Conservation (phyloP, 2,888 invertebrate species). For the Marronus borbonicus region DNA sequence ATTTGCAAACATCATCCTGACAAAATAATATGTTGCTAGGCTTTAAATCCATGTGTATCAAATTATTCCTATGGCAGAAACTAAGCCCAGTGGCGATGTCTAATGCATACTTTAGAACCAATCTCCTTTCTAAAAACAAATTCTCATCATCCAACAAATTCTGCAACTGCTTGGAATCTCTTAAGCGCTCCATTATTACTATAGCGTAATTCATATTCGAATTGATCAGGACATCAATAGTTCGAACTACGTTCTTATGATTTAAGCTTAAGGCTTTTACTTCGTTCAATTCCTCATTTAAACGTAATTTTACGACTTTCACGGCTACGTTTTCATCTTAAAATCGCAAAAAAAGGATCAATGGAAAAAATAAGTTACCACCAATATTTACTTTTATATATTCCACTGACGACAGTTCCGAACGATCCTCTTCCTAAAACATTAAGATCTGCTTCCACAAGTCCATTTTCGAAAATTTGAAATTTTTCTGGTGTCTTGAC, state of each 20-base stretch:
- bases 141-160: constrained; percentile 60
- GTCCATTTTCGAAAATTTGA: constrained; percentile 61
- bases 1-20: constrained; percentile 62
- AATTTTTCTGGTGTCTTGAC: constrained; percentile 62
- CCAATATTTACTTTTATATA: constrained; percentile 62
- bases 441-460: constrained; percentile 57
- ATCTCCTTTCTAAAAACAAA: constrained; percentile 46
- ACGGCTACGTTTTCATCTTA: constrained; percentile 63
- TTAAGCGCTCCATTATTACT: constrained; percentile 65
- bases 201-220: constrained; percentile 60
- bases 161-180: constrained; percentile 61
- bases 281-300: constrained; percentile 58
- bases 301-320: constrained; percentile 61
- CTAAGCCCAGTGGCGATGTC: constrained; percentile 63
- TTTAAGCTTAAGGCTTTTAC: constrained; percentile 61
- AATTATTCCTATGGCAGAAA: constrained; percentile 63
- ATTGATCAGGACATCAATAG: constrained; percentile 61
- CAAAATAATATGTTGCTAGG: constrained; percentile 66
- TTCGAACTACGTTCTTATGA: constrained; percentile 64
- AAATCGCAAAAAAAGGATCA: not conserved
- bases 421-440: constrained; percentile 66
- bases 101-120: constrained; percentile 56
- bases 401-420: constrained; percentile 66
- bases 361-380: not conserved
- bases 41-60: constrained; percentile 68